Evolutionary conservation across 2,797 vertebrate genomes (phyloP).

Genomic region (Muscicapa comitata): DNA sequence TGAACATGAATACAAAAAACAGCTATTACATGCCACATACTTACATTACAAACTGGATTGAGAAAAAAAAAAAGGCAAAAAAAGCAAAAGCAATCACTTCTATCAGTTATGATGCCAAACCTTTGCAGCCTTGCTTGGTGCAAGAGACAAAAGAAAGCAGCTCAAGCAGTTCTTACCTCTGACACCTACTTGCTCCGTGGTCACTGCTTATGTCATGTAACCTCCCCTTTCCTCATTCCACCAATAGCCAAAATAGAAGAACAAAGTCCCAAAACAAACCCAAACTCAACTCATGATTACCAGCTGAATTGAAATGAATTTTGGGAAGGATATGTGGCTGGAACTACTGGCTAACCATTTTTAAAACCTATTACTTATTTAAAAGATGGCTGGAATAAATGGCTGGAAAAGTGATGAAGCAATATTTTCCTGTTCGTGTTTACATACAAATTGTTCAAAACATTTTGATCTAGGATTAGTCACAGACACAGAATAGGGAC

Average conservation of each 20-base stretch:
- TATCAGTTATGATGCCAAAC: background rate
- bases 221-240: background rate
- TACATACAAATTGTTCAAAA: background rate
- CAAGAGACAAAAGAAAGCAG: background rate
- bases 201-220: background rate
- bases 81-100: background rate
- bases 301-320: background rate
- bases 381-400: background rate
- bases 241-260: background rate
- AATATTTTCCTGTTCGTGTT: background rate
- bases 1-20: background rate
- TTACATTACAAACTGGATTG: background rate
- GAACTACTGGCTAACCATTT: background rate
- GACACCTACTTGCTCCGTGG: background rate
- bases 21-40: background rate
- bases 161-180: background rate
- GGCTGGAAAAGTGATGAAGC: background rate
- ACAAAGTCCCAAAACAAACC: background rate
- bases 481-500: background rate
- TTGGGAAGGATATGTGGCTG: background rate
- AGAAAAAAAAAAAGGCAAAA: background rate
- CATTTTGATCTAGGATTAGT: background rate
- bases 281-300: background rate
- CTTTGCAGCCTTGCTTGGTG: background rate
- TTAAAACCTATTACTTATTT: background rate